Percentiles rank a stretch among this genome's conserved stretches.
These are phyloP conservation scores for Globia sparganii DNA, from an alignment of 2,888 invertebrate genomes.

Conservation along the genomic window DNA sequence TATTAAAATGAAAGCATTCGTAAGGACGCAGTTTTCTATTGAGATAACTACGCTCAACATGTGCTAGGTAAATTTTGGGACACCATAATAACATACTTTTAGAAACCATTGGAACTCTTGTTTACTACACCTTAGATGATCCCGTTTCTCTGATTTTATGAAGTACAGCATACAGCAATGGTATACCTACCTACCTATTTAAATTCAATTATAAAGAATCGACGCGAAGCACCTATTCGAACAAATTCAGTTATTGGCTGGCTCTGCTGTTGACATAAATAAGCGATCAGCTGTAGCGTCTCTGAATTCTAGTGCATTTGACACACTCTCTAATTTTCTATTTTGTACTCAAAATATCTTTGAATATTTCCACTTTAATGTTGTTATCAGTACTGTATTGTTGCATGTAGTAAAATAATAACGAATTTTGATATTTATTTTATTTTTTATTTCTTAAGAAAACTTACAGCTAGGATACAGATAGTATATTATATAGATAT, in stretches of 20 bases:
- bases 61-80: neutral
- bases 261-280: conserved; percentile 72
- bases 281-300: conserved; percentile 72
- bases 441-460: no score
- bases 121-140: conserved; percentile 1
- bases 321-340: conserved; percentile 68
- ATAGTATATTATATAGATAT: no score
- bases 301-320: conserved; percentile 67
- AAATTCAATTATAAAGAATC: conserved; percentile 1
- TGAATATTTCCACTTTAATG: conserved; percentile 10
- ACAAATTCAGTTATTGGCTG: conserved; percentile 58
- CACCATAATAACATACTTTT: neutral
- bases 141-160: neutral
- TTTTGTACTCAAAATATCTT: conserved; percentile 48
- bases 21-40: conserved; percentile 4
- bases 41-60: neutral
- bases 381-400: conserved; percentile 25
- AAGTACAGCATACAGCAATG: conserved; percentile 6
- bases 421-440: conserved; percentile 15
- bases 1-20: conserved; percentile 12
- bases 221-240: conserved; percentile 16
- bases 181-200: neutral
- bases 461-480: no score
- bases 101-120: conserved; percentile 14
- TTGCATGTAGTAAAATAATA: conserved; percentile 20